Evolutionary conservation across 2,888 invertebrate genomes (phyloP), one percentile per base, ranked within the genome.

Genomic region (Amblyjoppa fuscipennis): DNA sequence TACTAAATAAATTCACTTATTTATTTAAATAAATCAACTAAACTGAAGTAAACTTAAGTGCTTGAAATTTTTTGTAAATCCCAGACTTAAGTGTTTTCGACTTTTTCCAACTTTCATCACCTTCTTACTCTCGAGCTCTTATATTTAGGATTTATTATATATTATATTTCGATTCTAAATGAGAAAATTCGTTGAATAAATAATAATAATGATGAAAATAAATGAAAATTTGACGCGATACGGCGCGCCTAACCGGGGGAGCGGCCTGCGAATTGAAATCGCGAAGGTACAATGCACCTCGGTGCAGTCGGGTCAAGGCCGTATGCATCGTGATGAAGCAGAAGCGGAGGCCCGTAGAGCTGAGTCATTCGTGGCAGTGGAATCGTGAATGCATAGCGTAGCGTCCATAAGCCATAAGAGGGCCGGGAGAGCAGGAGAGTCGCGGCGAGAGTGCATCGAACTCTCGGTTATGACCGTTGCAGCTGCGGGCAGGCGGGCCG

Each of bases 301-400:
- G 87, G 89, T 91, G 90, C 91, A 91, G 93, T 87, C 93, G 91
- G 93, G 93, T 93, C 93, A 94, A 93, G 93, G 93, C 92, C 93
- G 92, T 89, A 89, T 91, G 89, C 89, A 89, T 91, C 90, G 90
- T 88, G 91, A 91, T 89, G 89, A 88, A 89, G 89, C 89, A 51
- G 69, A 75, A 61, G 75, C 51, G 41, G 45, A 49, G 51, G n/a
- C 76, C 49, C 81, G 70, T 59, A 49, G 16, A 31, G 75, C 88
- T 92, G 92, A 93, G 92, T 93, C 93, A 93, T 92, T 93, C 90
- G 91, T 91, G 91, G 45, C 89, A 91, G 90, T 88, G 91, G 90
- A 91, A 90, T 90, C 89, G 90, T 64, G 31, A 16, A 64, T 31
- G 31, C 31, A 34, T 34, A 34, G 16, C 28, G 90, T 88, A 89